Evolutionary conservation across 2,888 invertebrate genomes (phyloP), one percentile per base, ranked within the genome.

Genomic region (Venusia cambrica): DNA sequence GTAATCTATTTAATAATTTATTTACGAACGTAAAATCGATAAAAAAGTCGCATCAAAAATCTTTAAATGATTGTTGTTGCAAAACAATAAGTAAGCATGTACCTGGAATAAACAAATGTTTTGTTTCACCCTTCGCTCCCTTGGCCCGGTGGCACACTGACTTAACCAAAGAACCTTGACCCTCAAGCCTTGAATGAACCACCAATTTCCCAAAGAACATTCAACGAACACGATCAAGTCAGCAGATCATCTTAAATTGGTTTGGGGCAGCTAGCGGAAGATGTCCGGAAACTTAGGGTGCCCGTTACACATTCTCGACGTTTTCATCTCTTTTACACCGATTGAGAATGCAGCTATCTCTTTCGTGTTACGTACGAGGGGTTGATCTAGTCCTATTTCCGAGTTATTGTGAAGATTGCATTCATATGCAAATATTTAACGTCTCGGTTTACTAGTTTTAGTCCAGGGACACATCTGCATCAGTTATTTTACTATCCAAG

Each of bases 101-200:
- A 35, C 34, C 30, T 14, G 20, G 29, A 37, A 22, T 35, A 21
- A 28, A 42, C 37, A 46, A n/a, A n/a, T 37, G 45, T 50, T 52
- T 54, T 54, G 38, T 55, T 32, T 57, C 58, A 53, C 59, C 63
- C 62, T 57, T 59, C 53, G 30, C 43, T 37, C 41, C 37, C 38
- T 40, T 71, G 71, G 57, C 76, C 81, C 67, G 66, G 65, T 83
- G 73, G 70, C 83, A 70, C 67, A 81, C 51, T 80, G 52, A 50
- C 57, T 28, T 11, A 20, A 33, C 70, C 70, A 69, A n/a, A 14
- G 8, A 19, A 38, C 12, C n/a, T 11, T 39, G 68, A 65, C 45
- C 64, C 45, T 33, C 25, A 24, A 42, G 27, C 25, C 48, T 46
- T 66, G 56, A 62, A 59, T 59, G 50, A 57, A 59, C 35, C 38